phyloP scores from a whole-genome alignment of 2,113 vertebrate genomes.

The Panthera uncia region DNA sequence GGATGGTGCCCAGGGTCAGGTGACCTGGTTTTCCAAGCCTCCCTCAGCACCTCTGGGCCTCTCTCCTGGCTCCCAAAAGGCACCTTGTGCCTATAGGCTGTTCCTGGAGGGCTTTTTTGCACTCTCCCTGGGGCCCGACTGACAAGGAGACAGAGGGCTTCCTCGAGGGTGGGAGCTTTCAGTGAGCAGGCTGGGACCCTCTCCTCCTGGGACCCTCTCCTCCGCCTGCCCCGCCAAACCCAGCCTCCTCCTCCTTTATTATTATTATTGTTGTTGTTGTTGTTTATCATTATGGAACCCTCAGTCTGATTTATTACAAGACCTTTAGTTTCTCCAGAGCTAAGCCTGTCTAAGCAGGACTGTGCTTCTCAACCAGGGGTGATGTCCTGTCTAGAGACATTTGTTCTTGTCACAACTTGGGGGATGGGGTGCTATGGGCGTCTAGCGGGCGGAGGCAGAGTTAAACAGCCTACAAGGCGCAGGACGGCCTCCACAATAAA shows the following conservation, averaged over 20 bases:
- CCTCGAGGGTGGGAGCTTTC: slow-evolving; percentile 87
- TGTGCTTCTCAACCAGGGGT: not conserved
- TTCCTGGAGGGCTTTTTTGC: slow-evolving; percentile 89
- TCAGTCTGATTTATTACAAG: not conserved
- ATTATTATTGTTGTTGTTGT: not conserved
- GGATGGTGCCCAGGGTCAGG: not conserved
- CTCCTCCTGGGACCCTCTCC: not conserved
- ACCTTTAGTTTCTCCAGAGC: not conserved
- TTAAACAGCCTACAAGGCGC: not conserved
- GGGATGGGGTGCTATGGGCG: fast-evolving
- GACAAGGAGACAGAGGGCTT: slow-evolving; percentile 86
- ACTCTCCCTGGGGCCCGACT: slow-evolving; percentile 84
- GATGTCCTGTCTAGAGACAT: not conserved
- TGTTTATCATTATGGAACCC: not conserved
- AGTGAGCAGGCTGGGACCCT: slow-evolving; percentile 74
- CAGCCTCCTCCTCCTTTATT: too few relatives aligned
- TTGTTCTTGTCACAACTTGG: not conserved
- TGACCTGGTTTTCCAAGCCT: not conserved
- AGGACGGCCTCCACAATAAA: not conserved
- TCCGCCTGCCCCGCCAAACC: not conserved
- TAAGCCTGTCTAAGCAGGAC: not conserved
- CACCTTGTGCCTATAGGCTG: slow-evolving; percentile 73
- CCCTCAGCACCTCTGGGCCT: not conserved
- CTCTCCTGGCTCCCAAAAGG: not conserved
- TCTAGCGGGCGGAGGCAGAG: not conserved